Evolutionary conservation across 2,113 vertebrate genomes (phyloP), one percentile per base, ranked within the genome.

Genomic region (Loxodonta africana): DNA sequence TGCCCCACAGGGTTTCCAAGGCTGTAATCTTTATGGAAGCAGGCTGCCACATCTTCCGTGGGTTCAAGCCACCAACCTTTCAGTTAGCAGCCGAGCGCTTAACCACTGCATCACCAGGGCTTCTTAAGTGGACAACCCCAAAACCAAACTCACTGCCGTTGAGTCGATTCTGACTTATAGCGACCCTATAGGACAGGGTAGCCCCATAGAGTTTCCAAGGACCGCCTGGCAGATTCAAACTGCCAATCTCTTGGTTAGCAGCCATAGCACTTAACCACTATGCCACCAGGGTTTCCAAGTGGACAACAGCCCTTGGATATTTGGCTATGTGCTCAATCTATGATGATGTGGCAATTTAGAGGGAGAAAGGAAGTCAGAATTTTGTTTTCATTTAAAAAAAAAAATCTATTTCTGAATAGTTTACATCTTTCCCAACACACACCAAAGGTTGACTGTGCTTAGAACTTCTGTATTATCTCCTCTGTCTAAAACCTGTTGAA

Each of bases 401-500:
- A n/a, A 71, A 71, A 63, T 89, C 28, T 30, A 30, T 60, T 33
- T 83, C 80, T 80, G 2, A 21, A 4, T 95, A 86, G 51, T 94
- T 96, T 44, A 83, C 44, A n/a, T 3, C 26, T 96, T 80, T 21
- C n/a, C 63, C 33, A 83, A 71, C 8, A 57, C 8, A 71, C 4
- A 57, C 11, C 46, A 80, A 65, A 94, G 30, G 33, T 2, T 41
- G 37, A 53, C 60, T 41, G n/a, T 53, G 11, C 44, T 80, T 76
- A 84, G 48, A 92, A 87, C 71, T 93, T 51, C 30, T 53, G 33
- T 46, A 33, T 51, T 33, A 33, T 21, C 44, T 18, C 65, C 84
- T 71, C 93, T 62, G 48, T 20, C 41, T 80, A n/a, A 28, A 91
- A 88, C 94, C 37, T 78, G 9, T 60, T 90, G 28, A 73, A 80